Base-by-base conservation (phyloP, 1,140 invertebrate species). In the Acromyrmex echinatior region DNA sequence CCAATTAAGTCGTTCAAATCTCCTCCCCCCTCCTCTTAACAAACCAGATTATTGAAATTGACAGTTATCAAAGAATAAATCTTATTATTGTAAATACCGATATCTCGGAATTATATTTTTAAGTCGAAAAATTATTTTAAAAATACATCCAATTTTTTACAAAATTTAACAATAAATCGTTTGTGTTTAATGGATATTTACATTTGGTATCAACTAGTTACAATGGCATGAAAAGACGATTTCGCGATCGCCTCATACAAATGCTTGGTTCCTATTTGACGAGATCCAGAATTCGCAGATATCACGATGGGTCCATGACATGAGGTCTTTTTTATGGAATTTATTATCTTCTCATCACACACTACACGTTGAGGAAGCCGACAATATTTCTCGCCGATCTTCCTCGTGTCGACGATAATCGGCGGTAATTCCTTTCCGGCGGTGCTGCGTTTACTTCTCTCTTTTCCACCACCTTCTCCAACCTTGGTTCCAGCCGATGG, bases 341-440 rank as follows among this genome's bases (percentile, higher is more conserved):
- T 84, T 70, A 62, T 90, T 89, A 90, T 89, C 88, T 68, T 10
- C 56, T 51, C 56, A 70, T 74, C 58, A 35, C 31, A 10, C 31
- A 25, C 25, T 1, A 25, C 1, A 25, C 65, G 63, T 9, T 60
- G 70, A 53, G 56, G 71, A 76, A 80, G 49, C 62, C 58, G n/a
- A 12, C 53, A 49, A 87, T 85, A 90, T 90, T 85, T 90, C 73
- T 85, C 68, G 45, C 71, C 71, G 28, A 53, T 49, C 31, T 35
- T 45, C 66, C 53, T 51, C 10, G 35, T 31, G 63, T 53, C 16
- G 73, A 58, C 49, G 77, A 88, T 90, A 90, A 92, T 91, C 86
- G 87, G 25, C 58, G 62, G 86, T 89, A 89, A 92, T 88, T 89
- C 86, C 86, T 86, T 79, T 76, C 68, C 68, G 76, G 68, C 82